Conservation (phyloP, 2,797 vertebrate species). For the Cuculus canorus region DNA sequence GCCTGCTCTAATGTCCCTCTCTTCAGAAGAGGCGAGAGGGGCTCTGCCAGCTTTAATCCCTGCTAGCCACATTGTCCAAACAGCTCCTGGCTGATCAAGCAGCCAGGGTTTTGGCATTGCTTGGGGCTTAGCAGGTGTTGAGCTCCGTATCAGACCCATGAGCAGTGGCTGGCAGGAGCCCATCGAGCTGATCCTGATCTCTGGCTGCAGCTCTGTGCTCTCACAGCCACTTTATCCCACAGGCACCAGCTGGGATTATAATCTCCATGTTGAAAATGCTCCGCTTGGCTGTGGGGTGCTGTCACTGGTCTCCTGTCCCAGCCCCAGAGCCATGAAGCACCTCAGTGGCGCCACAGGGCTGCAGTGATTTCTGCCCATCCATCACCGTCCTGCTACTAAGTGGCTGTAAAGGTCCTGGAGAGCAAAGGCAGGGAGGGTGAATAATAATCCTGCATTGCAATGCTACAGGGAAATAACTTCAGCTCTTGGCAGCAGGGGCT, state of each 20-base stretch:
- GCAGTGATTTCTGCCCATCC: fast-evolving
- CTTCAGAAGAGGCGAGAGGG: not conserved
- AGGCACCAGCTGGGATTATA: not conserved
- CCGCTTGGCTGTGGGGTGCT: fast-evolving
- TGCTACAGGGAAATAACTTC: not conserved
- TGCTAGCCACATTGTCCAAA: not conserved
- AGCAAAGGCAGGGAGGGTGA: not conserved
- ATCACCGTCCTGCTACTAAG: fast-evolving
- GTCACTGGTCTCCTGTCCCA: not conserved
- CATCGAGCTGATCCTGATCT: not conserved
- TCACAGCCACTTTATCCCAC: fast-evolving
- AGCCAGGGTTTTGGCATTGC: not conserved
- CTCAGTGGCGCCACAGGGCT: not conserved
- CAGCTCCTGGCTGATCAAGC: not conserved
- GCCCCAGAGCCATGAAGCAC: not conserved
- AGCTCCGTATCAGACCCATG: fast-evolving
- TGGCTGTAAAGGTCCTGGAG: not conserved
- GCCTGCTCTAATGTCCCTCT: not conserved
- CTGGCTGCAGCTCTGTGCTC: not conserved
- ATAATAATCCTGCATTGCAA: fast-evolving
- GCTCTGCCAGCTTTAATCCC: not conserved
- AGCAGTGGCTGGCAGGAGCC: not conserved
- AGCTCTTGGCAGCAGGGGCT: not conserved
- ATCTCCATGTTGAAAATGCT: not conserved
- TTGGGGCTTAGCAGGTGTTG: not conserved